phyloP scores from a whole-genome alignment of 2,797 vertebrate species.

The Vespertilio murinus region DNA sequence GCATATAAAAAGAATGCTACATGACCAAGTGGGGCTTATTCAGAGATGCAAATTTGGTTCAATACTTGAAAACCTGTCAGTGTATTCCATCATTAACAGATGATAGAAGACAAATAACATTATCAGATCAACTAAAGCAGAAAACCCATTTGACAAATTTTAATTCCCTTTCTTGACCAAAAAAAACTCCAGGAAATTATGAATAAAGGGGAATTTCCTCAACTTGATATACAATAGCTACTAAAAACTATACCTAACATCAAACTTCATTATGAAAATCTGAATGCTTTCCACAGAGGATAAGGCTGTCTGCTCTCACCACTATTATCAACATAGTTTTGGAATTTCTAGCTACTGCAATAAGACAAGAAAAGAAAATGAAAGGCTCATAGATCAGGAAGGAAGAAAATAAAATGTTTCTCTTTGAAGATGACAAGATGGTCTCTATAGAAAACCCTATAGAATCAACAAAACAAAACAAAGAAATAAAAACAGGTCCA shows the following conservation, averaged over 20 bases:
- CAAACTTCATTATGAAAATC: background rate
- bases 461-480: background rate
- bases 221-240: background rate
- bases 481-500: background rate
- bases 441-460: background rate
- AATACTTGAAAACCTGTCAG: background rate
- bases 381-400: background rate
- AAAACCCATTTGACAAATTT: slow-evolving; percentile 22
- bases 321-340: background rate
- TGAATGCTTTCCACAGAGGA: background rate
- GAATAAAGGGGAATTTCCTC: background rate
- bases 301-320: background rate
- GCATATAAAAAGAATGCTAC: background rate
- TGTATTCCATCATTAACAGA: background rate
- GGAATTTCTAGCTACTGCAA: background rate
- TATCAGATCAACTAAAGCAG: background rate
- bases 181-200: background rate
- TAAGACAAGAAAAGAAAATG: background rate
- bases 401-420: background rate
- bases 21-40: background rate
- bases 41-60: background rate
- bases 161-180: background rate
- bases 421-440: background rate
- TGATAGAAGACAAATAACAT: background rate
- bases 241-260: background rate